A percentile compares a stretch with the other conserved stretches of the same genome.
These are phyloP conservation scores for Nesoenas mayeri DNA, from an alignment of 2,113 vertebrate species.

Conservation along the genomic window DNA sequence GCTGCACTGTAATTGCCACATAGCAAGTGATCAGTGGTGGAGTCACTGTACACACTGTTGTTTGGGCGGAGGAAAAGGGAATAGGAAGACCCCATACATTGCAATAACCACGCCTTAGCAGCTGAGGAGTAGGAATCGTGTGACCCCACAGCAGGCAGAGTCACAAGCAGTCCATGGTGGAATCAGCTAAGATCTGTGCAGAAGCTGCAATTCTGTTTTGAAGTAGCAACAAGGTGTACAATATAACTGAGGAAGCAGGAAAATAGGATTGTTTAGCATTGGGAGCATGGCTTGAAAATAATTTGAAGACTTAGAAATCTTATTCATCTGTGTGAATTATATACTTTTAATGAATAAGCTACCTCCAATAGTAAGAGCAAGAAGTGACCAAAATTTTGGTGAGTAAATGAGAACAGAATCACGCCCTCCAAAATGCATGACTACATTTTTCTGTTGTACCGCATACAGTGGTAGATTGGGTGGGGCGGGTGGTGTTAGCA, in stretches of 20 bases:
- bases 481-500: neutral
- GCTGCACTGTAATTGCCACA: neutral
- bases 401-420: neutral
- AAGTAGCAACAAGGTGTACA: neutral
- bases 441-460: neutral
- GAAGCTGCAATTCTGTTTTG: neutral
- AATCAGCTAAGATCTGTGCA: neutral
- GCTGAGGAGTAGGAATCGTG: neutral
- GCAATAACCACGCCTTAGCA: neutral
- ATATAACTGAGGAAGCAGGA: neutral
- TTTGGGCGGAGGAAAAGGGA: neutral
- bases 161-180: neutral
- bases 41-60: neutral
- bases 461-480: neutral
- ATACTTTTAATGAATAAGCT: neutral
- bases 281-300: neutral
- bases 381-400: neutral
- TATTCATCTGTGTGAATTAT: neutral
- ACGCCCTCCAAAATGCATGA: neutral
- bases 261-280: neutral
- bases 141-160: neutral
- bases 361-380: neutral
- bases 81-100: neutral
- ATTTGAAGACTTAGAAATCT: neutral
- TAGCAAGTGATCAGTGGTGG: neutral